Evolutionary conservation across 2,797 vertebrate genomes (phyloP).

Genomic region (Rhadinocentrus ornatus): DNA sequence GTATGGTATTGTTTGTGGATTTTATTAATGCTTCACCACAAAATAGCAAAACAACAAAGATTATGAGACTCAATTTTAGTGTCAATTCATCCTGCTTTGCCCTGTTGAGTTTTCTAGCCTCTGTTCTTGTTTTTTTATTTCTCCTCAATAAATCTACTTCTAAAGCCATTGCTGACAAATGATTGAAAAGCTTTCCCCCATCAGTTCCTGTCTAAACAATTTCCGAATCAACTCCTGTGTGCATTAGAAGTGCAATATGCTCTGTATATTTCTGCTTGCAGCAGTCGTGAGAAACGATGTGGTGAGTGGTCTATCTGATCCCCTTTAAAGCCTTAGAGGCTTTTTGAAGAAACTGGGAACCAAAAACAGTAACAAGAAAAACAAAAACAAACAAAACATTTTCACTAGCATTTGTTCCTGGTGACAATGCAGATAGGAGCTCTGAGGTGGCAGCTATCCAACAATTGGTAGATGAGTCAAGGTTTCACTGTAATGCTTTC

Average conservation of each 20-base stretch:
- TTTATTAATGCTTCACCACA: conserved; percentile 11
- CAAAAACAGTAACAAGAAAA: too few species aligned
- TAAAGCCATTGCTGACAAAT: conserved; percentile 43
- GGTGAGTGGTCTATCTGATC: neutral
- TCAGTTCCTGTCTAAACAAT: conserved; percentile 40
- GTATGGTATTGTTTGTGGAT: neutral
- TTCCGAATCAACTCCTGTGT: conserved; percentile 20
- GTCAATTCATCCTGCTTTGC: neutral
- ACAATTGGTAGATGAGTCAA: neutral
- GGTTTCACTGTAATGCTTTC: neutral
- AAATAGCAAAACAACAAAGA: neutral
- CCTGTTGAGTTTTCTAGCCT: conserved; percentile 2
- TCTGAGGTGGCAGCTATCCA: neutral
- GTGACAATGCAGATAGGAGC: neutral
- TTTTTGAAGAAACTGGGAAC: neutral
- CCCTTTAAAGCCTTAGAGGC: neutral
- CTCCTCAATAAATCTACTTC: conserved; percentile 28
- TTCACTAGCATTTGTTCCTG: neutral
- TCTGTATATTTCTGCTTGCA: conserved; percentile 16
- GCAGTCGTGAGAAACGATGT: neutral
- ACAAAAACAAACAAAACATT: too few species aligned
- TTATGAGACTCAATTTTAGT: neutral
- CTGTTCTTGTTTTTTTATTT: conserved; percentile 22
- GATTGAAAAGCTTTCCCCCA: conserved; percentile 27
- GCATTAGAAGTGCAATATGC: conserved; percentile 24